Percentiles rank a stretch among this genome's conserved stretches.
Conservation (phyloP, 2,888 invertebrate genomes). For the Eristalis tenax region DNA sequence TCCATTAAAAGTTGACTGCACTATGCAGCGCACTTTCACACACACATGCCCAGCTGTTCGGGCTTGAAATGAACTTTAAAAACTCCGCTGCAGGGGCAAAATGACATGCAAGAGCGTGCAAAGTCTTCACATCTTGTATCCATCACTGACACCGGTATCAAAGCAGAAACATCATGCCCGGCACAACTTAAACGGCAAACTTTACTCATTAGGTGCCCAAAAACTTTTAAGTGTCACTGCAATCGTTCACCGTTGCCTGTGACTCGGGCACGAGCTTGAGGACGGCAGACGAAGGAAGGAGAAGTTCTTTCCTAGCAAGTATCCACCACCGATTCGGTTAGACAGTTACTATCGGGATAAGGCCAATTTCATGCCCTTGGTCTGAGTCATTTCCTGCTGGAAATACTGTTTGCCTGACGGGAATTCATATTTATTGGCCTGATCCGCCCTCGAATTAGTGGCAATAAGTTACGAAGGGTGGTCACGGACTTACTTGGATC, state of each 20-base stretch:
- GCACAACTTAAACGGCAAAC: not conserved
- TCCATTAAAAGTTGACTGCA: no score
- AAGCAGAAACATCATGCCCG: not conserved
- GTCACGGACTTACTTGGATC: constrained; percentile 6
- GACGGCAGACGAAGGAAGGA: not conserved
- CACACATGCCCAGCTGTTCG: no score
- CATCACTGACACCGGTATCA: not conserved
- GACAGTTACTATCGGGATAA: not conserved
- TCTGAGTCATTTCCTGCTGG: not conserved
- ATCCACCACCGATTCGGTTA: not conserved
- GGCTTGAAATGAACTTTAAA: not conserved
- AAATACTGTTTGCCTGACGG: not conserved
- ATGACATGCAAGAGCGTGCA: not conserved
- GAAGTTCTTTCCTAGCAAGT: not conserved
- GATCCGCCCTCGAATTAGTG: constrained; percentile 27
- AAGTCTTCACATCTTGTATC: not conserved
- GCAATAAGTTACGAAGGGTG: constrained; percentile 41
- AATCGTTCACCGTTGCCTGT: not conserved
- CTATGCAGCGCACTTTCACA: no score
- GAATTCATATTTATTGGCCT: constrained; percentile 26
- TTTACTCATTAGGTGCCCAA: not conserved
- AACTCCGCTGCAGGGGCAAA: not conserved
- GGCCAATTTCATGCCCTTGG: not conserved
- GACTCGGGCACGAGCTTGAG: not conserved
- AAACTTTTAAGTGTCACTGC: not conserved